Evolutionary conservation across 1,140 invertebrate genomes (phyloP).

Genomic region (Trichoplusia ni): DNA sequence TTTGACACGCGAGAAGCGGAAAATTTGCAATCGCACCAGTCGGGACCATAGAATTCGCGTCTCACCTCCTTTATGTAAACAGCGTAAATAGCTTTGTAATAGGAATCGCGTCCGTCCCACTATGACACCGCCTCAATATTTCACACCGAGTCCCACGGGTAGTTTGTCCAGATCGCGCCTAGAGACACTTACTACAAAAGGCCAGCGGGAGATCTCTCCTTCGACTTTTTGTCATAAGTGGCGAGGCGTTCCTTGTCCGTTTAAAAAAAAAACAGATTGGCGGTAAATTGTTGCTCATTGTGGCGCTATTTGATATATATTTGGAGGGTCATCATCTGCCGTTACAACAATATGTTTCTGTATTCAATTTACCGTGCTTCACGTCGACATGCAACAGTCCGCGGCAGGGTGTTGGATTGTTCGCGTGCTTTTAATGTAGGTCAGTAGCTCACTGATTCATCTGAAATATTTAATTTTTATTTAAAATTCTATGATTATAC

Average conservation of each 20-base stretch:
- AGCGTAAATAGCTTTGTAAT: constrained; percentile 72
- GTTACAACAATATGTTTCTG: constrained; percentile 62
- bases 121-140: constrained; percentile 67
- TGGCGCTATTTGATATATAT: constrained; percentile 70
- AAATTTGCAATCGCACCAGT: constrained; percentile 68
- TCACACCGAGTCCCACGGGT: constrained; percentile 64
- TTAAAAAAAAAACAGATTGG: constrained; percentile 78
- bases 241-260: constrained; percentile 70
- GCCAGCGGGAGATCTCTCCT: constrained; percentile 72
- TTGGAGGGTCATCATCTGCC: constrained; percentile 60
- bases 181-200: constrained; percentile 62
- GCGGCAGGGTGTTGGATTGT: constrained; percentile 48
- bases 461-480: neutral
- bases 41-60: constrained; percentile 42
- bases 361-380: constrained; percentile 71
- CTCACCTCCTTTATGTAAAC: constrained; percentile 65
- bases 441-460: constrained; percentile 60
- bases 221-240: constrained; percentile 76
- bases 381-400: constrained; percentile 70
- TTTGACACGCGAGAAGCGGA: constrained; percentile 70
- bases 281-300: constrained; percentile 77
- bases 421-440: constrained; percentile 60
- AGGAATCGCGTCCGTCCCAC: constrained; percentile 58
- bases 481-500: no score
- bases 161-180: constrained; percentile 69